A percentile compares a stretch with the other conserved stretches of the same genome.
Conservation (phyloP, 1,140 invertebrate genomes). For the Neodiprion pinetum region DNA sequence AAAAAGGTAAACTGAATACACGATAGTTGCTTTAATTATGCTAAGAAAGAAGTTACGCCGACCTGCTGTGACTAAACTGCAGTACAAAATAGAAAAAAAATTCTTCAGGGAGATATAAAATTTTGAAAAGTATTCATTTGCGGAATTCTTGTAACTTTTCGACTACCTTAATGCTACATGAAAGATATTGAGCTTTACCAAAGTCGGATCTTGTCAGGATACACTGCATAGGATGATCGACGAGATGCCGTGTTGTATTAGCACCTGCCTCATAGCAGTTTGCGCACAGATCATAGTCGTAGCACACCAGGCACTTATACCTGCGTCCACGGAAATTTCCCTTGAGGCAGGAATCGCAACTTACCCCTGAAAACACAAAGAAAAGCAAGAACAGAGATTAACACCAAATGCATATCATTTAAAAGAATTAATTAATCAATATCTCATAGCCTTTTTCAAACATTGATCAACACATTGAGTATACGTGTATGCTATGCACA, state of each 20-base stretch:
- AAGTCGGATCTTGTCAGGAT: constrained; percentile 96
- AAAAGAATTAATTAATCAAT: constrained; percentile 29
- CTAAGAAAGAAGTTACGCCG: too few species aligned
- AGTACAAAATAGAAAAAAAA: too few species aligned
- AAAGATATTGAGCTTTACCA: constrained; percentile 67
- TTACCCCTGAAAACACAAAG: constrained; percentile 77
- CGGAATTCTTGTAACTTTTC: too few species aligned
- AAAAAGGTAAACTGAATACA: too few species aligned
- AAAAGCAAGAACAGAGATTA: not conserved
- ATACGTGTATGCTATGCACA: too few species aligned
- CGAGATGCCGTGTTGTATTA: constrained; percentile 89
- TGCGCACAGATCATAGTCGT: constrained; percentile 98
- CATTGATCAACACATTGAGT: constrained; percentile 60
- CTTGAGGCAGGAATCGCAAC: constrained; percentile 99
- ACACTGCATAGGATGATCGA: constrained; percentile 98
- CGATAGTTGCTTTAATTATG: too few species aligned
- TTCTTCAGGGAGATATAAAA: too few species aligned
- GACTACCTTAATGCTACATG: too few species aligned
- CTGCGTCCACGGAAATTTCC: constrained; percentile 96
- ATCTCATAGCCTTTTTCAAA: constrained; percentile 51
- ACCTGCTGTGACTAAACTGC: too few species aligned
- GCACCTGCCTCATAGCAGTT: constrained; percentile 95
- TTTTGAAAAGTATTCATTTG: too few species aligned
- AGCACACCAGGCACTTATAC: constrained; percentile 98
- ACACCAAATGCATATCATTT: not conserved